phyloP scores from a whole-genome alignment of 2,113 vertebrate species.

The Perca schrenkii region DNA sequence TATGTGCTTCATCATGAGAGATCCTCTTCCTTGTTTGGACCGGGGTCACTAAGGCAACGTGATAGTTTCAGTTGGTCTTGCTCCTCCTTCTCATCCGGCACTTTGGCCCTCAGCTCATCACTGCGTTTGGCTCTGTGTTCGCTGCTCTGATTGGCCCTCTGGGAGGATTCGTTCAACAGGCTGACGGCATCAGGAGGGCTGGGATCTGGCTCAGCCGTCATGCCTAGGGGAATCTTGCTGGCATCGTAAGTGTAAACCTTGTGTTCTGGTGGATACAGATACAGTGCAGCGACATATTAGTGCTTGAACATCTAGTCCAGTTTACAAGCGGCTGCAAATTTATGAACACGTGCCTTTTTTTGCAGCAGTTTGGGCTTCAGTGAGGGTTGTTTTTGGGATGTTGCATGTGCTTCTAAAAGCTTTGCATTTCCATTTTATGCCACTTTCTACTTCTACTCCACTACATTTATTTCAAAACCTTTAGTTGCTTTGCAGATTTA shows the following conservation, averaged over 20 bases:
- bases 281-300: neutral
- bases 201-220: constrained; percentile 76
- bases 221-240: constrained; percentile 70
- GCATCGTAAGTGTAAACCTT: constrained; percentile 84
- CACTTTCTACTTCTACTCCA: neutral
- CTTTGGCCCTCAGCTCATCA: neutral
- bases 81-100: constrained; percentile 78
- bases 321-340: neutral
- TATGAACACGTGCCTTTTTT: neutral
- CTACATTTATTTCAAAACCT: too few relatives aligned
- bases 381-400: neutral
- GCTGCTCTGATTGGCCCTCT: constrained; percentile 44
- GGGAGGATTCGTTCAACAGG: constrained; percentile 81
- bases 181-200: constrained; percentile 80
- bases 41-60: constrained; percentile 92
- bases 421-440: neutral
- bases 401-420: neutral
- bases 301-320: too few relatives aligned
- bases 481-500: neutral
- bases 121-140: neutral
- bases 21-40: constrained; percentile 86
- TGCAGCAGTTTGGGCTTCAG: neutral
- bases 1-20: constrained; percentile 63
- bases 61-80: constrained; percentile 82
- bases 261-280: constrained; percentile 79